Evolutionary conservation across 2,888 invertebrate species (phyloP), one percentile per base, ranked within the genome.

Genomic region (Pristionchus exspectatus): DNA sequence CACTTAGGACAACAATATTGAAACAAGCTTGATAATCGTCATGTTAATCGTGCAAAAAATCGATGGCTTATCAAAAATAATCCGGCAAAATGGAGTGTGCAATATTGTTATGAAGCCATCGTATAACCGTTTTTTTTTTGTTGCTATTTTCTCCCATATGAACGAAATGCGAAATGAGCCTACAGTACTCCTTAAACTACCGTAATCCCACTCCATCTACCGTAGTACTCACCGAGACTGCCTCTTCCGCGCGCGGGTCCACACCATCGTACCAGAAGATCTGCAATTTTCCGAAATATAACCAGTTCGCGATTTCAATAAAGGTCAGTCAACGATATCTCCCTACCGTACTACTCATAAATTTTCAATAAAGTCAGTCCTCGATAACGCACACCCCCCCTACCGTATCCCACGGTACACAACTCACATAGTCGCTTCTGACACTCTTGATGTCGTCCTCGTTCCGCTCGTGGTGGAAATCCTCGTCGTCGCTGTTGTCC

Each of bases 211-310:
- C 2, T 38, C 38, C 38, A 38, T 50, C 44, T 50, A 50, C 44
- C 44, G 44, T 50, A 50, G 44, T n/a, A 87, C 87, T 87, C 54
- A 87, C 91, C 7, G 92, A 92, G n/a, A 91, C 90, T 18, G 93
- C 92, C 63, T 93, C 93, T 24, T 88, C 63, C 1, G 93, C 93
- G 24, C 92, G 90, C 84, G 89, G 72, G 83, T 94, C 93, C 21
- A 91, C 88, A n/a, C 93, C 93, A 88, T 94, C 93, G 91, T 92
- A 95, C 95, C 95, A 94, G 90, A 93, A 94, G 74, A 94, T 95
- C 92, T 93, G 88, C 44, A 92, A 91, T 50, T 7, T 2, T 66
- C 16, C 12, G 16, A 14, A 27, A 38, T 87, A n/a, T 33, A 30
- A 56, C 38, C 56, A 59, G 7, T 56, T 59, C 14, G 0, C 69